Percentiles rank a stretch among this genome's conserved stretches.
Conservation (phyloP, 2,113 vertebrate genomes). For the Macrotis lagotis region DNA sequence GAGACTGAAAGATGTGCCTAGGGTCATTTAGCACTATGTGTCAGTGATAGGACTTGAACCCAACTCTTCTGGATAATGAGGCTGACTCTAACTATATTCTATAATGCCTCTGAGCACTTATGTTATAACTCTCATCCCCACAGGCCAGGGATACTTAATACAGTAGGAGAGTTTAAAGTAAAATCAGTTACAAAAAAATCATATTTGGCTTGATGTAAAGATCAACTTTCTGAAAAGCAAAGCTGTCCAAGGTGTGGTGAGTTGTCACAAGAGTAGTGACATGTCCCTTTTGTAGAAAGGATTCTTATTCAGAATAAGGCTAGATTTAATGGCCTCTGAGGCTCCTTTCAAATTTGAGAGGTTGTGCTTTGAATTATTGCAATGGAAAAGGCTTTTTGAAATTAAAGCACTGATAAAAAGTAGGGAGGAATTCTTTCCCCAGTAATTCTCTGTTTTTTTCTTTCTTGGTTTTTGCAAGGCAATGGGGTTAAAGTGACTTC, state of each 20-base stretch:
- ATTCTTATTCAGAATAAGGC: neutral
- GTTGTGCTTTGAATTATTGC: neutral
- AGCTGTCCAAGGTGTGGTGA: neutral
- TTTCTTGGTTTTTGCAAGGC: too few relatives aligned
- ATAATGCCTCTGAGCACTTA: neutral
- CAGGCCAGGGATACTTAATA: neutral
- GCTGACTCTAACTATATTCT: neutral
- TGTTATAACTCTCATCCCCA: neutral
- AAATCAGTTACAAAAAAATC: neutral
- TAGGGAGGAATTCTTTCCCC: neutral
- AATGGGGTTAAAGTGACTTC: too few relatives aligned
- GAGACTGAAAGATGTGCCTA: neutral
- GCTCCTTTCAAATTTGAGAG: neutral
- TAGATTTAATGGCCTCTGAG: neutral
- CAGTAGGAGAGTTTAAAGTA: neutral
- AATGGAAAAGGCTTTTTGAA: neutral
- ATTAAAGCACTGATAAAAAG: neutral
- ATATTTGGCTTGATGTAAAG: neutral
- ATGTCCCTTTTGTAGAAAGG: neutral
- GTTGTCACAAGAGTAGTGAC: neutral
- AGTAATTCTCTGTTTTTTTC: neutral
- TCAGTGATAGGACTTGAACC: neutral
- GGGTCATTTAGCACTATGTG: neutral
- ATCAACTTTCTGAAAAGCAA: neutral
- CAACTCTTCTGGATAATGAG: neutral